Base-by-base conservation (phyloP, 2,797 vertebrate genomes). In the Tragopan temminckii region DNA sequence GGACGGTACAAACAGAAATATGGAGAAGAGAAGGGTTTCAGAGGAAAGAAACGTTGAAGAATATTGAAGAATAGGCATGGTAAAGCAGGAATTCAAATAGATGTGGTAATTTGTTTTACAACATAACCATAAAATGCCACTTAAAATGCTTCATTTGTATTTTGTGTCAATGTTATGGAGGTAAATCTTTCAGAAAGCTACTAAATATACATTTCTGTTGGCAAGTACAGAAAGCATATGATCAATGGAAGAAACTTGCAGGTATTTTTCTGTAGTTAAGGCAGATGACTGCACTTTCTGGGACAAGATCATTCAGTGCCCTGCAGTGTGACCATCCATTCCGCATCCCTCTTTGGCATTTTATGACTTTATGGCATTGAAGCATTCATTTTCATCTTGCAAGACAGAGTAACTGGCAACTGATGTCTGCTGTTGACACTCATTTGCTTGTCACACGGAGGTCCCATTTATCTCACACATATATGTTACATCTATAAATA, bases 121-220 rank as follows among this genome's bases (percentile, higher is more conserved):
- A 68, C 57, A 52, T 80, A 80, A 83, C 91, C 88, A 83, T 88
- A 85, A 97, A 96, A 94, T 63, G 61, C 50, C 61, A 50, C 87
- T 94, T 95, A 52, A 88, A 87, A 94, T 43, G 53, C 48, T 57
- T 85, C 80, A 80, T 96, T 91, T 95, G 68, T 96, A 93, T 96
- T 97, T 95, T 84, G 25, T 72, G 78, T 92, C 75, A 74, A 50
- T 80, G 70, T 88, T 88, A 92, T 83, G 86, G 80, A 93, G 83
- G 84, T 88, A 95, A 93, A 69, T 96, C 80, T 96, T 96, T 89
- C 72, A 81, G 71, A 62, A 62, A 86, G 88, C 95, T 91, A 59
- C 89, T 81, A 93, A 95, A 89, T 94, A 62, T 61, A 46, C 57
- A 36, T 95, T 92, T 93, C 53, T 93, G 55, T 88, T 86, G 76